phyloP scores from a whole-genome alignment of 2,797 vertebrate genomes.

The Brachyalestes nurse region DNA sequence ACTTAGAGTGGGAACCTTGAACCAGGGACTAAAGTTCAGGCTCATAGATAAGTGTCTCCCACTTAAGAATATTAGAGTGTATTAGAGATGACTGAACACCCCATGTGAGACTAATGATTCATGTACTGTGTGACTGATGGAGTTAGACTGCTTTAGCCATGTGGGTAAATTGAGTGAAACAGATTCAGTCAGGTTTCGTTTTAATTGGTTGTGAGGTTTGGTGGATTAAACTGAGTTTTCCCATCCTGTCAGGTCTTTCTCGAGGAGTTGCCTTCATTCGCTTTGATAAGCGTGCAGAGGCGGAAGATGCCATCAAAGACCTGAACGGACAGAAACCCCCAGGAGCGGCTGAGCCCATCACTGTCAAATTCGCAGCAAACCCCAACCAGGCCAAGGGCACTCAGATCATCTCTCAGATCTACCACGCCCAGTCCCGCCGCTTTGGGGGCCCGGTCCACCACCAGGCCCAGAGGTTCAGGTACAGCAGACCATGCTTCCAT shows the following conservation, averaged over 20 bases:
- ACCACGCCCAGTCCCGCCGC: conserved; percentile 92
- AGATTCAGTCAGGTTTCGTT: too few relatives aligned
- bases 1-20: too few relatives aligned
- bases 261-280: conserved; percentile 97
- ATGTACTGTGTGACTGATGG: too few relatives aligned
- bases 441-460: conserved; percentile 96
- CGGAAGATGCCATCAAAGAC: conserved; percentile 95
- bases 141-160: too few relatives aligned
- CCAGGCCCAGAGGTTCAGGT: conserved; percentile 98
- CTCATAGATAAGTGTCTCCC: too few relatives aligned
- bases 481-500: conserved; percentile 47
- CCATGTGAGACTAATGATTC: too few relatives aligned
- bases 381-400: conserved; percentile 97
- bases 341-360: conserved; percentile 91
- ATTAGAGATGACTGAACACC: too few relatives aligned
- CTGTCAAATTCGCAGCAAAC: conserved; percentile 96
- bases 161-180: too few relatives aligned
- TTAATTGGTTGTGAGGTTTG: neutral
- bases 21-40: too few relatives aligned
- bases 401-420: conserved; percentile 94
- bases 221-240: neutral
- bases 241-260: conserved; percentile 83
- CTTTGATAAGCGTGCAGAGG: conserved; percentile 95
- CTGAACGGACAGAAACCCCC: conserved; percentile 97
- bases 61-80: too few relatives aligned